Evolutionary conservation across 2,113 vertebrate genomes (phyloP).

Genomic region (Elgaria multicarinata): DNA sequence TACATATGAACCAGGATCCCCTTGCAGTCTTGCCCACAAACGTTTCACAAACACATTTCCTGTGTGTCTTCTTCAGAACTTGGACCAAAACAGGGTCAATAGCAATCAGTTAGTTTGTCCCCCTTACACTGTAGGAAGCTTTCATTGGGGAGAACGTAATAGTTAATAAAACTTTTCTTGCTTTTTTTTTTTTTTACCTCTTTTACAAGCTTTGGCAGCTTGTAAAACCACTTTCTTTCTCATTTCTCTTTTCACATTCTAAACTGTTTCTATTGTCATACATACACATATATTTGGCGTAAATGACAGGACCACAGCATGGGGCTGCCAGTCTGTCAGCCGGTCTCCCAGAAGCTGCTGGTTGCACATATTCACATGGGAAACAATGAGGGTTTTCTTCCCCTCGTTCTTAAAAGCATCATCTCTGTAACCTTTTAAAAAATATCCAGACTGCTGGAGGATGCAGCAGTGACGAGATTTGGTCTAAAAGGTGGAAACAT

Average conservation of each 20-base stretch:
- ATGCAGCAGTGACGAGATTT: background rate
- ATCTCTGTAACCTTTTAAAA: background rate
- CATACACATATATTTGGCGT: conserved; percentile 2
- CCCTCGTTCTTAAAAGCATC: conserved; percentile 12
- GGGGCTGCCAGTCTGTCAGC: conserved; percentile 23
- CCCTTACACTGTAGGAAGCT: background rate
- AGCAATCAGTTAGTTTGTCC: conserved; percentile 15
- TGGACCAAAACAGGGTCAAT: background rate
- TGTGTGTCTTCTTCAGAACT: background rate
- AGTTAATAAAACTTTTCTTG: conserved; percentile 31
- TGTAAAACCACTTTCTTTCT: conserved; percentile 25
- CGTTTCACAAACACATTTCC: background rate
- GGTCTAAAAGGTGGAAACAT: background rate
- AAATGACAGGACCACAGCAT: conserved; percentile 16
- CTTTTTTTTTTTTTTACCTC: background rate
- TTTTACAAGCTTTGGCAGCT: conserved; percentile 20
- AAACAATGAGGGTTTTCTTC: background rate
- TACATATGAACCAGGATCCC: background rate
- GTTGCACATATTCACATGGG: background rate
- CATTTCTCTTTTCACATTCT: background rate
- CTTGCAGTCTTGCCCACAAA: background rate
- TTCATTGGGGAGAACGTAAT: background rate
- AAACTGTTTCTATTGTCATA: background rate
- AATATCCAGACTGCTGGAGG: background rate
- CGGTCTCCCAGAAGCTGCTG: conserved; percentile 1